Conservation (phyloP, 2,888 invertebrate genomes). For the Eupithecia insigniata region DNA sequence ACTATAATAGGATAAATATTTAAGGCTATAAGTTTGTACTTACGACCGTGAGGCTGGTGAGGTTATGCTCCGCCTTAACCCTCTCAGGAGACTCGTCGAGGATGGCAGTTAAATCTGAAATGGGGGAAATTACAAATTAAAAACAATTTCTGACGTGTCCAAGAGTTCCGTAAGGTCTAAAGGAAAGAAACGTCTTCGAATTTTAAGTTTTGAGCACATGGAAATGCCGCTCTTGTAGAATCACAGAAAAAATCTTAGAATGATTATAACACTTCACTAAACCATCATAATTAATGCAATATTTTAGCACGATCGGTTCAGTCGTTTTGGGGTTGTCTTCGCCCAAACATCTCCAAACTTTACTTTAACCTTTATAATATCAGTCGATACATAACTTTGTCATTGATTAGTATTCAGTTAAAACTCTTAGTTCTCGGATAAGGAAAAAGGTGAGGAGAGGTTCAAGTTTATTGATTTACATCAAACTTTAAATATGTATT, state of each 20-base stretch:
- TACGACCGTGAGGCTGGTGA: slow-evolving; percentile 64
- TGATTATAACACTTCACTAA: not conserved
- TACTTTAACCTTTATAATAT: not conserved
- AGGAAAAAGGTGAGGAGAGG: not conserved
- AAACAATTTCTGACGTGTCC: not conserved
- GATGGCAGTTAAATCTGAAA: slow-evolving; percentile 62
- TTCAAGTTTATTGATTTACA: not conserved
- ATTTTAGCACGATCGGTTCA: not conserved
- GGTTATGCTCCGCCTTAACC: slow-evolving; percentile 68
- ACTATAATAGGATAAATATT: not conserved
- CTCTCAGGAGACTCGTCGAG: slow-evolving; percentile 66
- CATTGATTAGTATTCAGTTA: not conserved
- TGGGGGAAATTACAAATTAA: not conserved
- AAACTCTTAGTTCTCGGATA: not conserved
- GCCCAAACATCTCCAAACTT: not conserved
- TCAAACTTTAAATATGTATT: not conserved
- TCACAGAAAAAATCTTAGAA: not conserved
- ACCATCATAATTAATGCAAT: not conserved
- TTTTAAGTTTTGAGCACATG: not conserved
- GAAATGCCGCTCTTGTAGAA: not conserved
- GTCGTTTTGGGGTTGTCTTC: not conserved
- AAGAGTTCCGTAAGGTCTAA: too few species aligned
- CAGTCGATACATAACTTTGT: not conserved
- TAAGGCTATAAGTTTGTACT: slow-evolving; percentile 47
- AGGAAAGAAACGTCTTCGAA: too few species aligned